Percentiles rank a stretch among this genome's conserved stretches.
Evolutionary conservation across 23 tunicate genomes (phyloP).

Genomic region (Clavelina lepadiformis): DNA sequence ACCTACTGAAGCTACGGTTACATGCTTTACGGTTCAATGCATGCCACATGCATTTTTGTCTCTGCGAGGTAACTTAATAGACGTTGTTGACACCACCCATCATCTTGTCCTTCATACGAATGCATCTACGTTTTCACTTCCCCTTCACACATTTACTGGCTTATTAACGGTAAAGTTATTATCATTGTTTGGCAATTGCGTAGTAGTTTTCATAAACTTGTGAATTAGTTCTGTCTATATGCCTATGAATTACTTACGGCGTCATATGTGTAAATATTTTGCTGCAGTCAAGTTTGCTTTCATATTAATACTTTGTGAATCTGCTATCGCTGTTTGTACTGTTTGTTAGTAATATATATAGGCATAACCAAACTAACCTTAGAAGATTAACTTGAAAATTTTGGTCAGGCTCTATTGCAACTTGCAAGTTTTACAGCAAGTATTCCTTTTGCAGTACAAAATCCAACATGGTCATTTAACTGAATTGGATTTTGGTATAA

Average conservation of each 20-base stretch:
- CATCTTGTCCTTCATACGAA: slow-evolving; percentile 70
- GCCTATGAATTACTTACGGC: too few relatives aligned
- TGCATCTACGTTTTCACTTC: slow-evolving; percentile 73
- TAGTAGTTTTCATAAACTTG: too few relatives aligned
- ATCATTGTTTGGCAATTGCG: too few relatives aligned
- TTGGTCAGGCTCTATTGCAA: too few relatives aligned
- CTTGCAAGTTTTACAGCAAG: not conserved
- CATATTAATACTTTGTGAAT: too few relatives aligned
- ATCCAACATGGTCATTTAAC: slow-evolving; percentile 27
- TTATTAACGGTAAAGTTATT: slow-evolving; percentile 43
- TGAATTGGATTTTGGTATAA: slow-evolving; percentile 63
- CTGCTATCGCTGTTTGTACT: too few relatives aligned
- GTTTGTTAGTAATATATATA: too few relatives aligned
- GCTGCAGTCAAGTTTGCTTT: too few relatives aligned
- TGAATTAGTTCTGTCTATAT: too few relatives aligned
- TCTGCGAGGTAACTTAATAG: slow-evolving; percentile 3
- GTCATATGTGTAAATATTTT: too few relatives aligned
- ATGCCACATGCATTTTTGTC: slow-evolving; percentile 9
- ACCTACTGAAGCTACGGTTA: slow-evolving; percentile 16
- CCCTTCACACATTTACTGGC: slow-evolving; percentile 48
- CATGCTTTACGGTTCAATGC: slow-evolving; percentile 41
- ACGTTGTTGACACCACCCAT: slow-evolving; percentile 14
- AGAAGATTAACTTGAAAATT: too few relatives aligned
- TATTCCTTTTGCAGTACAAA: slow-evolving; percentile 38
- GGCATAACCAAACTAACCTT: too few relatives aligned